These are phyloP conservation scores for Entomobrya proxima DNA, from an alignment of 2,888 invertebrate species.

Conservation along the genomic window DNA sequence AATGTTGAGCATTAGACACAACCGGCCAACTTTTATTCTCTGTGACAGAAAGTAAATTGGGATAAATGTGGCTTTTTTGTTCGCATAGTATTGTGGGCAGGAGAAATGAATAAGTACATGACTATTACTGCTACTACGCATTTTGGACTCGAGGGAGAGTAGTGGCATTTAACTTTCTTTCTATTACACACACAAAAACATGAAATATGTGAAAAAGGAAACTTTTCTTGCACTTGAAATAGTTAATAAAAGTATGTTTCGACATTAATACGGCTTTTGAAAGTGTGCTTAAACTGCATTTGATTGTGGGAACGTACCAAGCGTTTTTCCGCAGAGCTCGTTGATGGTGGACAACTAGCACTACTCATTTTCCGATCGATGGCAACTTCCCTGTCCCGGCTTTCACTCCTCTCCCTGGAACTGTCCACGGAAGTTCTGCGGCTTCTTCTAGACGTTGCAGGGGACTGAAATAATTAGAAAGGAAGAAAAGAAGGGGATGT, in stretches of 20 bases:
- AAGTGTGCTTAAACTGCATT: slow-evolving; percentile 4
- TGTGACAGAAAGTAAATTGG: slow-evolving; percentile 62
- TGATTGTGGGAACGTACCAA: slow-evolving; percentile 72
- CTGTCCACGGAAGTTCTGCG: slow-evolving; percentile 75
- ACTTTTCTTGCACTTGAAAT: slow-evolving; percentile 41
- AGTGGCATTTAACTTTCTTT: not conserved
- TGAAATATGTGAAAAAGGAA: slow-evolving; percentile 45
- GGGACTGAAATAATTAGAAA: slow-evolving; percentile 75
- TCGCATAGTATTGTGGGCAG: not conserved
- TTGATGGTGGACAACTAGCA: slow-evolving; percentile 75
- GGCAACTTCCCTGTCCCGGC: slow-evolving; percentile 75
- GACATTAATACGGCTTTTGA: not conserved
- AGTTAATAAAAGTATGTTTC: not conserved
- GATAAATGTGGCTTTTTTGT: slow-evolving; percentile 58
- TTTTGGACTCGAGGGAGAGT: not conserved
- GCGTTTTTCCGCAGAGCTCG: slow-evolving; percentile 74
- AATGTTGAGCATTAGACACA: slow-evolving; percentile 1
- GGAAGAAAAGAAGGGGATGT: slow-evolving; percentile 52
- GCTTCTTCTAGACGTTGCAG: slow-evolving; percentile 74
- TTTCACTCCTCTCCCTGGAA: slow-evolving; percentile 70
- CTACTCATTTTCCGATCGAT: slow-evolving; percentile 76
- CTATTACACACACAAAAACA: not conserved
- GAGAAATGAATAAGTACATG: not conserved
- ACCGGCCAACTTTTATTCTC: slow-evolving; percentile 25
- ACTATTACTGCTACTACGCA: no score